Evolutionary conservation across 2,888 invertebrate species (phyloP), one percentile per base, ranked within the genome.

Genomic region (Hyposoter dolosus): DNA sequence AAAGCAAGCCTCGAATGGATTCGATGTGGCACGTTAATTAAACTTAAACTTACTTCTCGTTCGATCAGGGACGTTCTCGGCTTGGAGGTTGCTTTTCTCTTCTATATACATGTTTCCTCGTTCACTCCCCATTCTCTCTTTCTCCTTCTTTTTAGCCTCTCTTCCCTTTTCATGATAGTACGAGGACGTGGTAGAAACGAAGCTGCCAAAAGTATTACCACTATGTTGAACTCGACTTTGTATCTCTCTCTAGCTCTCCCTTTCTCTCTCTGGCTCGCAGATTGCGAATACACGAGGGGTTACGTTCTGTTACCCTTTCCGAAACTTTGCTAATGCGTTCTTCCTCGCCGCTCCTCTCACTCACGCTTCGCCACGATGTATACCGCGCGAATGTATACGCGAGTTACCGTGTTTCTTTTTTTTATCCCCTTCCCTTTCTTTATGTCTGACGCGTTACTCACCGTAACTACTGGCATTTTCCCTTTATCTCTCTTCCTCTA

Each of bases 1-100:
- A 84, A 87, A 89, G 84, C 87, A 71, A 75, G 75, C 84, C 83
- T 85, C 88, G 87, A 88, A 88, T 89, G 85, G 87, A 91, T 92
- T 89, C 92, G 89, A 91, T 87, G 90, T 91, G 92, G 91, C 91
- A 92, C 91, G 90, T 92, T 92, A 92, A 93, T 93, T 92, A 92
- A 93, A 93, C 90, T 92, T 90, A 90, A 92, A 91, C 90, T 91
- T 91, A 90, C 91, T 92, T 88, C 88, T 81, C 74, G 87, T 85
- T 80, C 87, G 89, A 88, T 90, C 89, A 88, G 87, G 84, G 84
- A 82, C 77, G 85, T 80, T 69, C 79, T 65, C 77, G 65, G 71
- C 84, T 84, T 85, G 83, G 88, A 87, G 87, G 79, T 85, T 79
- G 87, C 84, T 84, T 85, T 83, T 84, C 83, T 80, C 84, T 82